These are phyloP conservation scores for Tinea pellionella DNA, from an alignment of 2,888 invertebrate genomes.

Conservation along the genomic window DNA sequence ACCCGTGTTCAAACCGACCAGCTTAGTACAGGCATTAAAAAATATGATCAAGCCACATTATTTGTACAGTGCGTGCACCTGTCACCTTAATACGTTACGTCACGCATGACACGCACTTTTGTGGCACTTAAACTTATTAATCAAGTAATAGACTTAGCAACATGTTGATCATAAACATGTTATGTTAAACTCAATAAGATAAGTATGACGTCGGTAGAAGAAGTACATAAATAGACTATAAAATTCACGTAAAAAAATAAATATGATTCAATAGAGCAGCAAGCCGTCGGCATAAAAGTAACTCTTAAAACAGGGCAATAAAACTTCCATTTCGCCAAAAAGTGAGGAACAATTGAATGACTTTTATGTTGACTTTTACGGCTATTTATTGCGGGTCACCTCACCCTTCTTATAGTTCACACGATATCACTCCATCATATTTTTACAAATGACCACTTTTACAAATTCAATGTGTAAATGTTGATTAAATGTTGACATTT, in stretches of 20 bases:
- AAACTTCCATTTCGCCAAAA: not conserved
- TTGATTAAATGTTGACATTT: not conserved
- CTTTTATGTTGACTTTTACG: not conserved
- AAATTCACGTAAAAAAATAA: not conserved
- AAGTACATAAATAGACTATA: not conserved
- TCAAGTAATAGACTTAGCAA: not conserved
- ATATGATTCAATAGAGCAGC: not conserved
- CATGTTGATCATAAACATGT: not conserved
- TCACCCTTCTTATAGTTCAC: not conserved
- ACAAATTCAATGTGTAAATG: not conserved
- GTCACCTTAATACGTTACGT: too few species aligned
- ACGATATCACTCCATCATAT: constrained; percentile 1
- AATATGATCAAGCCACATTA: too few species aligned
- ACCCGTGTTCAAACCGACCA: too few species aligned
- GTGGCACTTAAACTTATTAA: not conserved
- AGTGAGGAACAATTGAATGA: not conserved
- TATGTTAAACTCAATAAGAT: not conserved
- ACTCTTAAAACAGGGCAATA: not conserved
- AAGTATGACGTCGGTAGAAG: not conserved
- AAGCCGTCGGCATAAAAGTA: not conserved
- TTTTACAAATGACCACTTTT: not conserved
- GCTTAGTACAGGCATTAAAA: too few species aligned
- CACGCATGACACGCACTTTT: not conserved
- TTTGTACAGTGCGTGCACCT: too few species aligned
- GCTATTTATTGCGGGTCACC: not conserved